These are phyloP conservation scores for Columba guinea DNA, from an alignment of 2,797 vertebrate genomes.

Conservation along the genomic window DNA sequence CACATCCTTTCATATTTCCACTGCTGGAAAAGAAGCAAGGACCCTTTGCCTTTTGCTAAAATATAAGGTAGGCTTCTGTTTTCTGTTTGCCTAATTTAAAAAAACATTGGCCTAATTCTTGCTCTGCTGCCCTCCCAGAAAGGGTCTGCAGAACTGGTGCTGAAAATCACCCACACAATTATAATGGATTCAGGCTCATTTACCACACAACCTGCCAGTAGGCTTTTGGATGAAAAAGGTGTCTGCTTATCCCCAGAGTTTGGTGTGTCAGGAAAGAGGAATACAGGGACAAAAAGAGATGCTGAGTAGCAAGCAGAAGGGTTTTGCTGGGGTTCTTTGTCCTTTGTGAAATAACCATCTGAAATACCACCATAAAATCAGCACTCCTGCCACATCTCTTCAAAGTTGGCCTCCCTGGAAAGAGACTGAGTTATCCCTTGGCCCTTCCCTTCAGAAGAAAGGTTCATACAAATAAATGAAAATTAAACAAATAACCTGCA, in stretches of 20 bases:
- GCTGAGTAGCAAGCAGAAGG: not conserved
- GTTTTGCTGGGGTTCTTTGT: not conserved
- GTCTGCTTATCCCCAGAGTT: not conserved
- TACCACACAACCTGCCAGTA: not conserved
- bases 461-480: not conserved
- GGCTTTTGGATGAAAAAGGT: not conserved
- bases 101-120: not conserved
- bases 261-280: not conserved
- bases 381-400: not conserved
- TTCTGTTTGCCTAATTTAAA: not conserved
- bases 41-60: not conserved
- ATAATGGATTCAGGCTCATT: not conserved
- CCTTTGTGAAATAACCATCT: not conserved
- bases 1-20: not conserved
- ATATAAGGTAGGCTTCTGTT: not conserved
- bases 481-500: conserved; percentile 10
- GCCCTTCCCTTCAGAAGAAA: not conserved
- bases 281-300: not conserved
- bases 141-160: not conserved
- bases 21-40: not conserved
- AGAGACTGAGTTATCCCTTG: not conserved
- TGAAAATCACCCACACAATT: not conserved
- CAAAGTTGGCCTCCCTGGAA: not conserved
- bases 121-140: not conserved
- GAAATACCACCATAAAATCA: not conserved